These are phyloP conservation scores for Monochamus saltuarius DNA, from an alignment of 1,140 invertebrate species.

Conservation along the genomic window DNA sequence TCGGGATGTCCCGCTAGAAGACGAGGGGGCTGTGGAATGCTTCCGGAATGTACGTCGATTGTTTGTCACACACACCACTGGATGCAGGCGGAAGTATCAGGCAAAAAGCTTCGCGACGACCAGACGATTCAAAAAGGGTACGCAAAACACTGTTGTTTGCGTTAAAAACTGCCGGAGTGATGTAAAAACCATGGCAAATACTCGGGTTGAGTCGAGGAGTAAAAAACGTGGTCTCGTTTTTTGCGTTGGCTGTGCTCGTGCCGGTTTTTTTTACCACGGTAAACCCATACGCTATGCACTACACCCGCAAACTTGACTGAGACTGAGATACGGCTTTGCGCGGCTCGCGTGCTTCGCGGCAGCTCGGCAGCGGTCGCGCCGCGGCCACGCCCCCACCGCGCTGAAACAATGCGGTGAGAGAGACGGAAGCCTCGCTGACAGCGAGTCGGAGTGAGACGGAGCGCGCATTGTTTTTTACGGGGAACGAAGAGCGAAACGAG, in stretches of 20 bases:
- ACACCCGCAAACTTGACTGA: conserved; percentile 20
- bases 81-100: conserved; percentile 4
- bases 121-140: conserved; percentile 9
- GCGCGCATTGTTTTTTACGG: conserved; percentile 8
- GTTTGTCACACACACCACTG: background rate
- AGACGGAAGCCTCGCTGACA: conserved; percentile 11
- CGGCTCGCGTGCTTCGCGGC: conserved; percentile 19
- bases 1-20: no score
- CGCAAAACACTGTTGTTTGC: conserved; percentile 11
- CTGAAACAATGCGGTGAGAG: conserved; percentile 32
- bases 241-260: conserved; percentile 17
- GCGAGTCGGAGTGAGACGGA: conserved; percentile 11
- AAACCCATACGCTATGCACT: conserved; percentile 8
- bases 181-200: conserved; percentile 23
- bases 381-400: conserved; percentile 18
- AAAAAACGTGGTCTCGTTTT: conserved; percentile 23
- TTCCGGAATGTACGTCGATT: conserved; percentile 1
- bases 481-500: no score
- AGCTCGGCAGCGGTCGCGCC: conserved; percentile 17
- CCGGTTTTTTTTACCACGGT: conserved; percentile 21
- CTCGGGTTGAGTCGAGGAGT: conserved; percentile 15
- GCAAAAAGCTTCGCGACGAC: conserved; percentile 7
- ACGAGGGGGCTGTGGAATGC: background rate
- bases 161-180: conserved; percentile 11
- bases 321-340: conserved; percentile 20